Evolutionary conservation across 2,888 invertebrate species (phyloP), one percentile per base, ranked within the genome.

Genomic region (Agrochola macilenta): DNA sequence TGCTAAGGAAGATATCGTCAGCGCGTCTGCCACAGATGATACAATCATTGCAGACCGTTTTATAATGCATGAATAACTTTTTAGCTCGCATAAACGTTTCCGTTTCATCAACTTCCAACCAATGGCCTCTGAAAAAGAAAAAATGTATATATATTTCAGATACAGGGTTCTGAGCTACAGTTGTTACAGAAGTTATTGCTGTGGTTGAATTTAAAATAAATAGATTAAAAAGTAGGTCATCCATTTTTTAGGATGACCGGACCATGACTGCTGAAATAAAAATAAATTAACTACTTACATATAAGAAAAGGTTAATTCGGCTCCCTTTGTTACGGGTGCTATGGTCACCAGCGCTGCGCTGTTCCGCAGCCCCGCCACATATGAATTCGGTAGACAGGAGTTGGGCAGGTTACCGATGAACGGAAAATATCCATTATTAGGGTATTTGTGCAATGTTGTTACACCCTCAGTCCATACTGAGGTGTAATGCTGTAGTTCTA

Each of bases 241-340:
- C 14, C 74, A 26, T 60, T 12, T 8, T 46, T 5, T 4, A 46
- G 14, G 14, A 46, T 46, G 5, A 14, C 46, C 14, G 14, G 14
- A 4, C 46, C 14, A 46, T 46, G 14, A 46, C 4, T 14, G 14
- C 52, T 43, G 9, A 20, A 58, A 35, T 7, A 30, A 57, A 8
- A 63, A 46, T 52, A 14, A 46, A 49, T 49, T n/a, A 39, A 2
- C 1, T 66, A 78, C 82, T 78, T 63, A 82, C 81, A 12, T 1
- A 35, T 69, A 72, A 20, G 72, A 39, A 30, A 60, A 8, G 23
- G 72, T 83, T 35, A 81, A 52, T 68, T 68, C 66, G 11, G 54
- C 57, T 63, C 82, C 83, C 46, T 83, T 61, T 58, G 83, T 78
- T 26, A 82, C 69, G 26, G 78, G 83, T 69, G 9, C 57, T n/a